Base-by-base conservation (phyloP, 1,140 invertebrate genomes). In the Stenopsyche tienmushanensis region DNA sequence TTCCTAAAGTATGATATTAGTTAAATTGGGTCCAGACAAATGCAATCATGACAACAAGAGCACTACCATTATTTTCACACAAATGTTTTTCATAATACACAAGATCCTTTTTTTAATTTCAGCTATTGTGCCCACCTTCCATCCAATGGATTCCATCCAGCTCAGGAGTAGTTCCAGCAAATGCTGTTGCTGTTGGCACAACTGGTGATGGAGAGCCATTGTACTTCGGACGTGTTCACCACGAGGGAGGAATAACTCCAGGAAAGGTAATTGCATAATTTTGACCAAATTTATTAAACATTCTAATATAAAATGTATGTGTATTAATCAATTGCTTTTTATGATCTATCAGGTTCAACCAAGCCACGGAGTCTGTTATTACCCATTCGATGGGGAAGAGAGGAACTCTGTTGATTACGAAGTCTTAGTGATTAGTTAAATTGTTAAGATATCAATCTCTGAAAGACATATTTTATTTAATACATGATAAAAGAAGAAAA, bases 201-300 rank as follows among this genome's bases (percentile, higher is more conserved):
- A 88, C 86, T 0, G 67, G 74, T 41, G 82, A 85, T 64, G 87
- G 87, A 15, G 87, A 89, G 75, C 77, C 80, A 21, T 77, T 89
- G 18, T 90, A 86, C 75, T 78, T 77, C 64, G 88, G 87, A 13
- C 81, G 86, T 52, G 83, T 83, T 34, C 78, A 82, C 24, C 80
- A 84, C 55, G 80, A 83, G 63, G 85, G 85, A 20, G 81, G 84
- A 64, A 79, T 85, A 65, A 87, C 85, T 17, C 78, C 86, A 57
- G 86, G 86, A 72, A 88, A 88, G 80, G 84, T 88, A 73, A 59
- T 25, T 39, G 15, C 23, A 25, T 54, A 54, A 7, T 34, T n/a
- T n/a, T n/a, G n/a, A n/a, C n/a, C n/a, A n/a, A n/a, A n/a, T n/a
- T n/a, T n/a, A n/a, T n/a, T n/a, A n/a, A n/a, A n/a, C n/a, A n/a